Base-by-base conservation (phyloP, 1,140 invertebrate species). In the Muscidifurax raptorellus region DNA sequence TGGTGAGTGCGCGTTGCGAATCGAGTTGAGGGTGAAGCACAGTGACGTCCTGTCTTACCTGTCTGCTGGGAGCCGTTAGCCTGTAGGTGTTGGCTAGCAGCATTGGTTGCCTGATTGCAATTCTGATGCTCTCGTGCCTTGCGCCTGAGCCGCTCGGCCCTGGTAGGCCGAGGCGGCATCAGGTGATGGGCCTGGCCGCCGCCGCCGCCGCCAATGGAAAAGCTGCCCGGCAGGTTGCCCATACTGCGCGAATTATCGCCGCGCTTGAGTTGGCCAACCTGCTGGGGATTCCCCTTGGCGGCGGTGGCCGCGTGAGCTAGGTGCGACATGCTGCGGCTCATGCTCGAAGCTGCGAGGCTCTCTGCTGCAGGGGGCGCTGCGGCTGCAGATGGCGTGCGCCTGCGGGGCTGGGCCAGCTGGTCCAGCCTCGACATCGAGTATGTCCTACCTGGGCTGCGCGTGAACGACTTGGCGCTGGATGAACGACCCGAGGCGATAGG, bases 361-460 rank as follows among this genome's bases (percentile, higher is more conserved):
- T 87, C 88, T 22, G 44, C 44, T 79, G 74, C 28, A 18, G 71
- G 22, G 1, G 71, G 15, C 59, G 44, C 59, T 6, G 64, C 30
- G 27, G 32, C n/a, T 15, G 64, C 64, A 2, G 40, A 15, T 25
- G 75, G n/a, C 86, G 92, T 91, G 88, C 93, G 92, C 87, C 93
- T 94, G 89, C 94, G 94, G 81, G 97, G 96, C 92, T 95, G 95
- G 88, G 96, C 94, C 92, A 97, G 94, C 90, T 96, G 95, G 94
- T 98, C 97, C 94, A 98, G 95, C 89, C 97, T 95, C 89, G 97
- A 97, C 97, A 98, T 97, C 90, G 97, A 98, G 94, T 96, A 96
- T 89, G 97, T 97, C 95, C 97, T 97, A 96, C 96, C 96, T 96
- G 95, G 95, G 90, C 95, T 95, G 89, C 95, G 94, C 89, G 94